phyloP scores from a whole-genome alignment of 2,113 vertebrate species.

The Stigmatopora nigra region DNA sequence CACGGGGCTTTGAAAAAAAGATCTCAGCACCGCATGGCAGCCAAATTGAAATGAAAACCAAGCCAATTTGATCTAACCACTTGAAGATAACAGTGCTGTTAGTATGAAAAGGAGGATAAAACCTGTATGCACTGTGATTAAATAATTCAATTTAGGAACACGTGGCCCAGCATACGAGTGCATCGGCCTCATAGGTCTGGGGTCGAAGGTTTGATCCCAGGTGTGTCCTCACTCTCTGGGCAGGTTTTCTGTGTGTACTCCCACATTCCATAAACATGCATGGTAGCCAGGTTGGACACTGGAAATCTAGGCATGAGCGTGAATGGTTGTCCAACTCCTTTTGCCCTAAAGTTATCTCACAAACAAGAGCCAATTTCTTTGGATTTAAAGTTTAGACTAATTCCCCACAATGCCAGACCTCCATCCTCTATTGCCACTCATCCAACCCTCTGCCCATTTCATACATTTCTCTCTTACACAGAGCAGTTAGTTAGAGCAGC shows the following conservation, averaged over 20 bases:
- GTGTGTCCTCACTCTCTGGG: too few species aligned
- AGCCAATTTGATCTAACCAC: slow-evolving; percentile 72
- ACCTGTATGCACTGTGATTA: slow-evolving; percentile 24
- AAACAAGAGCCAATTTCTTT: slow-evolving; percentile 39
- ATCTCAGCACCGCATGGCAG: slow-evolving; percentile 29
- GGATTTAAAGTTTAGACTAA: slow-evolving; percentile 30
- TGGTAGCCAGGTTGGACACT: too few species aligned
- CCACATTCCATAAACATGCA: too few species aligned
- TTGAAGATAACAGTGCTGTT: slow-evolving; percentile 80
- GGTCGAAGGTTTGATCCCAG: too few species aligned
- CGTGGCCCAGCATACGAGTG: background rate
- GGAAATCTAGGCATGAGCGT: too few species aligned
- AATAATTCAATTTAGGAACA: slow-evolving; percentile 24
- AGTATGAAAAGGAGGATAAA: slow-evolving; percentile 41
- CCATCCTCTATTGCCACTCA: slow-evolving; percentile 11
- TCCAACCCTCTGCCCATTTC: slow-evolving; percentile 10
- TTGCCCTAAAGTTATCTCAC: slow-evolving; percentile 8
- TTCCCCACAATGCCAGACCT: slow-evolving; percentile 30
- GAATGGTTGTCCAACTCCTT: too few species aligned
- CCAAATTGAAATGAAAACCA: slow-evolving; percentile 69
- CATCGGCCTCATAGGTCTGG: too few species aligned
- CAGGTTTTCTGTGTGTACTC: too few species aligned
- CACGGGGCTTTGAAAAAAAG: slow-evolving; percentile 23
- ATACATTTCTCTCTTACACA: slow-evolving; percentile 31
- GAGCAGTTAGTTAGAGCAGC: slow-evolving; percentile 52